phyloP scores from a whole-genome alignment of 2,888 invertebrate species.

The Labia minor region DNA sequence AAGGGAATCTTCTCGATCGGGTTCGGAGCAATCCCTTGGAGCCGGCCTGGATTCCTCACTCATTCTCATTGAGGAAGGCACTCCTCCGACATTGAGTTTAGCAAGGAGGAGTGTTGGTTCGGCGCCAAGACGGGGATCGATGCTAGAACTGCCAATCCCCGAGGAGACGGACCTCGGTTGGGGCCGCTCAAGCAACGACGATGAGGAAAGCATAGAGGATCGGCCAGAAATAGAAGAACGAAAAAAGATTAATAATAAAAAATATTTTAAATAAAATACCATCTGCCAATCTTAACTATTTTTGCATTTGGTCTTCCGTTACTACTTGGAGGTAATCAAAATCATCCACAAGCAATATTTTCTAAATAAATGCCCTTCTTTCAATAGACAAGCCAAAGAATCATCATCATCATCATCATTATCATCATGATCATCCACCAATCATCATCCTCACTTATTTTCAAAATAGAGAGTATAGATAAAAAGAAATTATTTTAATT shows the following conservation, averaged over 20 bases:
- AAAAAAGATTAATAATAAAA: neutral
- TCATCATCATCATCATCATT: too few species aligned
- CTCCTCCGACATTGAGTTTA: constrained; percentile 30
- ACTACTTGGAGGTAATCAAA: constrained; percentile 13
- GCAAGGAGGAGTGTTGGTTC: constrained; percentile 28
- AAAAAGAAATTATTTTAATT: neutral
- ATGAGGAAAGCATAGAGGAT: constrained; percentile 31
- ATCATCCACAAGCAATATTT: constrained; percentile 2
- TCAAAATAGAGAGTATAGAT: too few species aligned
- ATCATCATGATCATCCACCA: too few species aligned
- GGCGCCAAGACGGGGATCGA: constrained; percentile 55
- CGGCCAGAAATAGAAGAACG: constrained; percentile 37
- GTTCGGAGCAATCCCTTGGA: neutral
- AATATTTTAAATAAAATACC: neutral
- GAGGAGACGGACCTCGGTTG: constrained; percentile 48
- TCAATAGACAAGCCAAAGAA: neutral
- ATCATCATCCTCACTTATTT: too few species aligned
- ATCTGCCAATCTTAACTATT: neutral
- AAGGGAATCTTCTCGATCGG: constrained; percentile 33
- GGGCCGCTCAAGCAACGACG: constrained; percentile 29
- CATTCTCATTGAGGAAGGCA: constrained; percentile 49
- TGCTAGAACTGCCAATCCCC: constrained; percentile 68
- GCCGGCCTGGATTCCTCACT: constrained; percentile 35
- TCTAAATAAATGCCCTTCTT: neutral
- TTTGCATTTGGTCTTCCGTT: neutral